Conservation (phyloP, 2,797 vertebrate species). For the Sibirionetta formosa region DNA sequence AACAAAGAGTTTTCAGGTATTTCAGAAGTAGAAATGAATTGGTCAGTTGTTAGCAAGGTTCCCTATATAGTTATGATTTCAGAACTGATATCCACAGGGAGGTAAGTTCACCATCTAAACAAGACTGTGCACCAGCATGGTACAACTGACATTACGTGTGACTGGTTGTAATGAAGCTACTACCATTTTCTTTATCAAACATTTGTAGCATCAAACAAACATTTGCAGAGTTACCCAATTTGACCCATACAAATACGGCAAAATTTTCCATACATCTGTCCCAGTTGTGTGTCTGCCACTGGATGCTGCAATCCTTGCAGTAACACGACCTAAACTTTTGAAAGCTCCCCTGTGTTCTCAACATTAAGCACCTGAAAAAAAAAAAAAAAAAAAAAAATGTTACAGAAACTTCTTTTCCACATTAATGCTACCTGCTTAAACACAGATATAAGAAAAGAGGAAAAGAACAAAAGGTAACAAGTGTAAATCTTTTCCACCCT, state of each 20-base stretch:
- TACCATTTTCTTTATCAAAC: not conserved
- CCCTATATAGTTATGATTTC: not conserved
- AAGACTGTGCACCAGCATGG: accelerated
- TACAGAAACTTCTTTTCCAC: not conserved
- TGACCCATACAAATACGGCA: not conserved
- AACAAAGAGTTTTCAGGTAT: not conserved
- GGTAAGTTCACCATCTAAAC: not conserved
- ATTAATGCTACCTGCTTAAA: not conserved
- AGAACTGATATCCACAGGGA: not conserved
- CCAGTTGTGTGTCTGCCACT: not conserved
- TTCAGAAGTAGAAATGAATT: not conserved
- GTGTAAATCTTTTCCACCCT: not conserved
- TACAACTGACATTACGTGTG: not conserved
- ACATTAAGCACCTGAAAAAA: not conserved
- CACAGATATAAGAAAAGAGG: not conserved
- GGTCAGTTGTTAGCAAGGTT: not conserved
- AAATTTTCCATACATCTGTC: not conserved
- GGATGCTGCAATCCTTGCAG: not conserved
- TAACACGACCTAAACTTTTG: not conserved
- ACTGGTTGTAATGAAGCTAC: not conserved
- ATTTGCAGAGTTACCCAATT: not conserved
- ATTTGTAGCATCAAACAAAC: not conserved
- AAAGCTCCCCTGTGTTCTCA: not conserved
- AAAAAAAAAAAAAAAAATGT: not conserved
- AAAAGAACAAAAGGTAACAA: not conserved